Percentiles rank a stretch among this genome's conserved stretches.
phyloP scores from a whole-genome alignment of 2,888 invertebrate species.

The Scaptomyza reducta region DNA sequence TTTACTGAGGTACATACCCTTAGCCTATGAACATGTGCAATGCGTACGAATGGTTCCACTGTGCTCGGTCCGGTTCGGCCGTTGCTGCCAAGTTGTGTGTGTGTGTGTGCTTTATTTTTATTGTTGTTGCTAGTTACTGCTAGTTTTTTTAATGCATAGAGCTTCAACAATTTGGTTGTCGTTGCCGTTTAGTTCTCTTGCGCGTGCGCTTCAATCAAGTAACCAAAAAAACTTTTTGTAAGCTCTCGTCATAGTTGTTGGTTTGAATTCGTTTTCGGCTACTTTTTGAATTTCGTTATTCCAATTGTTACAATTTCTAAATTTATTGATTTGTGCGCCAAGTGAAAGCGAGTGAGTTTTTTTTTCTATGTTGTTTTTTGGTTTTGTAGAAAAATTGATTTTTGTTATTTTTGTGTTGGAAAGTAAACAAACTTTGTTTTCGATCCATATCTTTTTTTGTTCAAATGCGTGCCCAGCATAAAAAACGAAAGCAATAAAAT shows the following conservation, averaged over 20 bases:
- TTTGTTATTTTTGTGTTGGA: neutral
- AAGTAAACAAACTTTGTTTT: slow-evolving; percentile 1
- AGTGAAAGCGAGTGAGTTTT: slow-evolving; percentile 62
- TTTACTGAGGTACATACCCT: too few species aligned
- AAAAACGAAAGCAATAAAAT: neutral
- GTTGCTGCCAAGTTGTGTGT: slow-evolving; percentile 28
- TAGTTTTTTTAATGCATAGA: slow-evolving; percentile 52
- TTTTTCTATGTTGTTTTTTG: slow-evolving; percentile 6
- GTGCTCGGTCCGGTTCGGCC: slow-evolving; percentile 33
- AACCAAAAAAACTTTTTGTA: slow-evolving; percentile 40
- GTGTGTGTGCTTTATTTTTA: slow-evolving; percentile 18
- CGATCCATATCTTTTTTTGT: neutral
- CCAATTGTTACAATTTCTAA: slow-evolving; percentile 10
- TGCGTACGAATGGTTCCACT: slow-evolving; percentile 16
- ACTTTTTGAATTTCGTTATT: slow-evolving; percentile 9
- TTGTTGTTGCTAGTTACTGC: slow-evolving; percentile 23
- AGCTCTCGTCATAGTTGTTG: slow-evolving; percentile 15
- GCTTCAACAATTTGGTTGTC: slow-evolving; percentile 55
- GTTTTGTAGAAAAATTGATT: neutral
- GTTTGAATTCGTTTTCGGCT: slow-evolving; percentile 15
- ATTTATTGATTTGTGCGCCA: slow-evolving; percentile 47
- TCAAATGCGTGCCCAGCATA: neutral
- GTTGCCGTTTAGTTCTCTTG: slow-evolving; percentile 66
- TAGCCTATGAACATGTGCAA: too few species aligned
- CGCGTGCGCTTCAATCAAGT: slow-evolving; percentile 68